These are phyloP conservation scores for Trissoscelio sp. DNA, from an alignment of 2,888 invertebrate genomes.

Conservation along the genomic window DNA sequence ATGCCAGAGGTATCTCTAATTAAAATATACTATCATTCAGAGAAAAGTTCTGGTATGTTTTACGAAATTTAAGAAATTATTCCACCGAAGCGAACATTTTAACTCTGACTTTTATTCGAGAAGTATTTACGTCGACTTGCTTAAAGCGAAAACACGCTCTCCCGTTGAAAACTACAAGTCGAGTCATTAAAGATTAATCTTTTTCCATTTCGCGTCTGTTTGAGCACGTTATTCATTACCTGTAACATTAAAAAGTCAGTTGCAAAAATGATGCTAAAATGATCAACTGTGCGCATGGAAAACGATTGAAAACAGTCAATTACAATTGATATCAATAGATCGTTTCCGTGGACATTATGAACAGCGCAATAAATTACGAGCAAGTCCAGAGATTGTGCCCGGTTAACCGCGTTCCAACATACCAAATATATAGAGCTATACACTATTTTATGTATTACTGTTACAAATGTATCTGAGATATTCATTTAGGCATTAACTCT, in stretches of 20 bases:
- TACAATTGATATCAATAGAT: slow-evolving; percentile 47
- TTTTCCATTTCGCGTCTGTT: not conserved
- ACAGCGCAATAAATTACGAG: slow-evolving; percentile 44
- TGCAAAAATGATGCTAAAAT: slow-evolving; percentile 15
- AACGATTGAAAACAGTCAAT: slow-evolving; percentile 50
- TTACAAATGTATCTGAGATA: slow-evolving; percentile 36
- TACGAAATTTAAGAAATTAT: slow-evolving; percentile 25
- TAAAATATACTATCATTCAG: slow-evolving; percentile 25
- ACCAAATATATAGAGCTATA: slow-evolving; percentile 19
- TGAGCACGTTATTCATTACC: not conserved
- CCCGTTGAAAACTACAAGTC: not conserved
- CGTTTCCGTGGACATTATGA: slow-evolving; percentile 49
- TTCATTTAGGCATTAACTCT: slow-evolving; percentile 35
- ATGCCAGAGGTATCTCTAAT: slow-evolving; percentile 14
- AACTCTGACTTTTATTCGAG: slow-evolving; percentile 10
- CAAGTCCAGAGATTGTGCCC: slow-evolving; percentile 32
- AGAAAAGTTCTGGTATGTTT: slow-evolving; percentile 13
- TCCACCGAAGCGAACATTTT: slow-evolving; percentile 4
- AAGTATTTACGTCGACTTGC: slow-evolving; percentile 1
- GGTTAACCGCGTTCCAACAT: slow-evolving; percentile 38
- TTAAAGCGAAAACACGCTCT: slow-evolving; percentile 7
- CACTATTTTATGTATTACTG: slow-evolving; percentile 28
- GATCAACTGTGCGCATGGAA: not conserved
- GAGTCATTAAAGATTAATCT: slow-evolving; percentile 18
- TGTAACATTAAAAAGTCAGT: not conserved